Evolutionary conservation across 2,888 invertebrate genomes (phyloP).

Genomic region (Ceratothoa steindachneri): DNA sequence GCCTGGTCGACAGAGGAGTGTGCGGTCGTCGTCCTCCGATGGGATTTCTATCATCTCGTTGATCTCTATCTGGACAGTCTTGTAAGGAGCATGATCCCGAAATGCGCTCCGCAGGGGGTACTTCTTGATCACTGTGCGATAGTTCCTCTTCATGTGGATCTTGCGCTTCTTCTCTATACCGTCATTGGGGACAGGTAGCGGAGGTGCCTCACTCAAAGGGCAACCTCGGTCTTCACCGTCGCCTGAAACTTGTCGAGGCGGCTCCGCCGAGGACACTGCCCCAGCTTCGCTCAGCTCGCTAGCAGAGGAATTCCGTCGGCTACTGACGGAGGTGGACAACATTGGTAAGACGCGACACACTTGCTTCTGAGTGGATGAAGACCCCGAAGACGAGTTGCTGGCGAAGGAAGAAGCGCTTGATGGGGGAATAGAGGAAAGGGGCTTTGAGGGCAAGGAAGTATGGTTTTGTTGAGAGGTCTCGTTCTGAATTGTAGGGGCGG

Average conservation of each 20-base stretch:
- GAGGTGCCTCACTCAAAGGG: neutral
- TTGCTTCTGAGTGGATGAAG: constrained; percentile 32
- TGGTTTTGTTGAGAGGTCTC: too few relatives aligned
- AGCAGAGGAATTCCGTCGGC: constrained; percentile 37
- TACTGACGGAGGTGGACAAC: constrained; percentile 33
- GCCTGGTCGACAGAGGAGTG: constrained; percentile 30
- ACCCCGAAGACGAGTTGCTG: constrained; percentile 16
- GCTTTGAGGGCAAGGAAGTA: neutral
- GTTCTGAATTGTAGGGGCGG: neutral
- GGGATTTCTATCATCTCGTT: constrained; percentile 46
- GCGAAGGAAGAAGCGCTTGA: neutral
- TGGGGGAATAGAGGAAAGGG: neutral
- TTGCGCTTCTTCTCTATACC: constrained; percentile 26
- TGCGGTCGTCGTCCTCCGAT: constrained; percentile 27
- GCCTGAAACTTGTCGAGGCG: constrained; percentile 4
- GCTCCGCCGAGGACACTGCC: constrained; percentile 6
- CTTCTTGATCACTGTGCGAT: constrained; percentile 45
- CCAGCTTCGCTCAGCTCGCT: constrained; percentile 39
- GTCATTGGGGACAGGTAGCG: neutral
- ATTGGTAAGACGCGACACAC: constrained; percentile 46
- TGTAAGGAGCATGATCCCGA: constrained; percentile 37
- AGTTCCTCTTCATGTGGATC: constrained; percentile 47
- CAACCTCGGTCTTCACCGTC: constrained; percentile 18
- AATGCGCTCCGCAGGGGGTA: constrained; percentile 44
- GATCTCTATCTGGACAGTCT: constrained; percentile 47